These are phyloP conservation scores for Drosophila neocordata DNA, from an alignment of 1,140 invertebrate genomes.

Conservation along the genomic window DNA sequence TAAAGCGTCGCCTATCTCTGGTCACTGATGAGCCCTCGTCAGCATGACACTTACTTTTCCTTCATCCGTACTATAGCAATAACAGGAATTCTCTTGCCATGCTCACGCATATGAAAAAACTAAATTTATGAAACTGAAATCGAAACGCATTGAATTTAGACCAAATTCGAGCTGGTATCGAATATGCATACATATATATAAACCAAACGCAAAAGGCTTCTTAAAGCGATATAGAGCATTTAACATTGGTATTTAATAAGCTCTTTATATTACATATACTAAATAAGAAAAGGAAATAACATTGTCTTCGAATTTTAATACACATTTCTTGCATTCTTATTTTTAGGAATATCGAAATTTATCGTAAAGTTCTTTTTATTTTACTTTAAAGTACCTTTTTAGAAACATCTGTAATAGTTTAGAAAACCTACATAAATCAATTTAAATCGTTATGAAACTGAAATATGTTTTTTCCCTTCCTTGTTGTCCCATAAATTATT, in stretches of 20 bases:
- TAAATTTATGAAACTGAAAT: constrained; percentile 67
- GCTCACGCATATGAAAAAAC: constrained; percentile 57
- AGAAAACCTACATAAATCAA: background rate
- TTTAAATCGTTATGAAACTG: background rate
- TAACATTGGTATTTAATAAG: constrained; percentile 13
- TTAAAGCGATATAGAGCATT: constrained; percentile 20
- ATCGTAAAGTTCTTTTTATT: no score
- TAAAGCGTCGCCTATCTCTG: constrained; percentile 74
- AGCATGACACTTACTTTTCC: constrained; percentile 59
- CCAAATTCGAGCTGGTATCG: constrained; percentile 82
- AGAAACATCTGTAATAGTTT: background rate
- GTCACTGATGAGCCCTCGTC: constrained; percentile 76
- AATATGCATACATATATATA: constrained; percentile 50
- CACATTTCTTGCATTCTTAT: no score
- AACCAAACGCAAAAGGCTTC: constrained; percentile 27
- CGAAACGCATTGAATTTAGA: constrained; percentile 79
- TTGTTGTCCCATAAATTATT: no score
- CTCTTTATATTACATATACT: background rate
- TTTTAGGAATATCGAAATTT: no score
- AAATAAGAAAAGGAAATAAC: background rate
- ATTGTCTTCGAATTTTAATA: background rate
- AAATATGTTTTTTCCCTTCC: no score
- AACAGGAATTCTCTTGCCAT: constrained; percentile 79
- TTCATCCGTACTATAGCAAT: constrained; percentile 13
- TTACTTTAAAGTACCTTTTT: background rate